These are phyloP conservation scores for Calyptomena viridis DNA, from an alignment of 2,113 vertebrate genomes.

Conservation along the genomic window DNA sequence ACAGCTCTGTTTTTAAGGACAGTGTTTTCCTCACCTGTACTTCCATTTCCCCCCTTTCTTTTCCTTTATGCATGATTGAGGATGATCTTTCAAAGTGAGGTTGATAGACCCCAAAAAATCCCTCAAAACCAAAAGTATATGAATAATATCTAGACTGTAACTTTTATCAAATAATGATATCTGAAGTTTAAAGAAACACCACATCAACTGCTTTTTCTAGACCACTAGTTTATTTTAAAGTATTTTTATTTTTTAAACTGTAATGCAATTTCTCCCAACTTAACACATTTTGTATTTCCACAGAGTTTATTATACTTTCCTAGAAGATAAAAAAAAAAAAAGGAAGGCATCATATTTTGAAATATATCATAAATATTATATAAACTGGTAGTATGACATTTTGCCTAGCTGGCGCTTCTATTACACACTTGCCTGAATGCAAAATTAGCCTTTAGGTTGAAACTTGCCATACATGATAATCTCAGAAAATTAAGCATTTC, in stretches of 20 bases:
- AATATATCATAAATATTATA: not conserved
- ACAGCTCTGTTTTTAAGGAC: not conserved
- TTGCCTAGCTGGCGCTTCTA: not conserved
- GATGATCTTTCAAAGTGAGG: not conserved
- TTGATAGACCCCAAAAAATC: not conserved
- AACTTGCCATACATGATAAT: not conserved
- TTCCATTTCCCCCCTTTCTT: not conserved
- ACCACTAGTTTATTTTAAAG: not conserved
- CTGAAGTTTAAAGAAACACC: not conserved
- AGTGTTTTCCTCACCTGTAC: accelerated
- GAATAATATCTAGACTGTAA: not conserved
- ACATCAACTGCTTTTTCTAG: not conserved
- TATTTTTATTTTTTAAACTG: not conserved
- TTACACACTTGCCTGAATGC: not conserved
- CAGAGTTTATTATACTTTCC: not conserved
- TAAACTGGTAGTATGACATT: slow-evolving; percentile 7
- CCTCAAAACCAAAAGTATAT: not conserved
- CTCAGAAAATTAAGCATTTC: not conserved
- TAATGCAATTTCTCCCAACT: not conserved
- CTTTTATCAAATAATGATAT: not conserved
- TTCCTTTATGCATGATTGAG: not conserved
- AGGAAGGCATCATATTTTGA: not conserved
- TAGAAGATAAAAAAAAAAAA: not conserved
- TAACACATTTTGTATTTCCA: not conserved
- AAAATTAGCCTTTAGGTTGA: not conserved